Conservation (phyloP, 2,797 vertebrate genomes). For the Lophotriccus pileatus region DNA sequence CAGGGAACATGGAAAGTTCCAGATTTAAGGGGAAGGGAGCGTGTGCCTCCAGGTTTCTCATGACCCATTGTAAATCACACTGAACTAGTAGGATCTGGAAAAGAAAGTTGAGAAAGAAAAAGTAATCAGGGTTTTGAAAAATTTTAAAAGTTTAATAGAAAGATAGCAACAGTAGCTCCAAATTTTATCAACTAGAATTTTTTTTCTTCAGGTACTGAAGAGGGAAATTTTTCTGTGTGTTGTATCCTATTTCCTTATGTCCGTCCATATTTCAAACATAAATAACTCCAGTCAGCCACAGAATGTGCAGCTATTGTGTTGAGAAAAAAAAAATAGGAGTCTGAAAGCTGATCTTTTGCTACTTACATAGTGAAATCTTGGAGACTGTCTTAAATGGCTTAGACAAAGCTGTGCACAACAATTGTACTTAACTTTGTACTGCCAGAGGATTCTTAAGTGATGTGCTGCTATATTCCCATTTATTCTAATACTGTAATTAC, state of each 20-base stretch:
- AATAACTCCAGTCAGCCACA: not conserved
- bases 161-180: not conserved
- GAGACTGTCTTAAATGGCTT: not conserved
- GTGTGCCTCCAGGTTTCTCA: not conserved
- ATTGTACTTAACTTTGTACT: conserved; percentile 2
- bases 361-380: not conserved
- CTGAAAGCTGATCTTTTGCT: not conserved
- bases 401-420: not conserved
- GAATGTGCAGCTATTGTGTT: not conserved
- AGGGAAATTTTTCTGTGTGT: not conserved
- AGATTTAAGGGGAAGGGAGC: not conserved
- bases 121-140: not conserved
- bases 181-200: not conserved
- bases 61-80: not conserved
- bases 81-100: not conserved
- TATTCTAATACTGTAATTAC: conserved; percentile 57
- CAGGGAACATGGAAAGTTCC: not conserved
- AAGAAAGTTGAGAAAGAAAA: not conserved
- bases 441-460: conserved; percentile 13
- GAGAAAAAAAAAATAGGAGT: not conserved
- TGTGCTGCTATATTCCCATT: not conserved
- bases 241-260: not conserved
- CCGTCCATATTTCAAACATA: not conserved
- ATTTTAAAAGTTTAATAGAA: not conserved
- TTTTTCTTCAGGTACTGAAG: not conserved